Base-by-base conservation (phyloP, 1,140 invertebrate genomes). In the Lasioglossum albipes region DNA sequence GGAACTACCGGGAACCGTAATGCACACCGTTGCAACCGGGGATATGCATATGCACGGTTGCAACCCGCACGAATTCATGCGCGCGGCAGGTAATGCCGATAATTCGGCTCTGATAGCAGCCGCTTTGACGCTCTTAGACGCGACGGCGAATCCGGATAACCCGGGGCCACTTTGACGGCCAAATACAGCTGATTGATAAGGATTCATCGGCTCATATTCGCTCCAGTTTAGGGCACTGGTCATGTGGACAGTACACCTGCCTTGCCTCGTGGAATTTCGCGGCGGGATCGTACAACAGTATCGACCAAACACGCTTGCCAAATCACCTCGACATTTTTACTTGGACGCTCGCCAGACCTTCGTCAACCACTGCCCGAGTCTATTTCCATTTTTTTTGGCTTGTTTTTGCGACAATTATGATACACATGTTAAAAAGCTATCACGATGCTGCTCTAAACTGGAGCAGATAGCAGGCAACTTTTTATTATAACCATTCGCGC, bases 111-210 rank as follows among this genome's bases (percentile, higher is more conserved):
- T n/a, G 57, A 59, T 59, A 6, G 20, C 57, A 2, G 20, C 20
- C 57, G 57, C 57, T 59, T n/a, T 59, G 57, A 59, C 57, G 57
- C 20, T 59, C 4, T 20, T 59, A 1, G 57, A 59, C 36, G 36
- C 2, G 52, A n/a, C 57, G 57, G 57, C 7, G n/a, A 82, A 82
- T 83, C 81, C 81, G 73, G 80, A 67, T 57, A 74, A 69, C 18
- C 83, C 68, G 65, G 65, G 2, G 49, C 66, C 65, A 80, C 71
- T 83, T 65, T 49, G 70, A 75, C 52, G 77, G 65, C 4, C 66
- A 75, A 70, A 75, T 85, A 85, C 72, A 67, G 65, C 65, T 76
- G 72, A 87, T 87, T 83, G 84, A 87, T 83, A 31, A 41, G 45
- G 31, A 49, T 64, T 82, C 81, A 36, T 79, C 81, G 81, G 41